phyloP scores from a whole-genome alignment of 2,888 invertebrate species.

The Prosopocoilus inquinatus region DNA sequence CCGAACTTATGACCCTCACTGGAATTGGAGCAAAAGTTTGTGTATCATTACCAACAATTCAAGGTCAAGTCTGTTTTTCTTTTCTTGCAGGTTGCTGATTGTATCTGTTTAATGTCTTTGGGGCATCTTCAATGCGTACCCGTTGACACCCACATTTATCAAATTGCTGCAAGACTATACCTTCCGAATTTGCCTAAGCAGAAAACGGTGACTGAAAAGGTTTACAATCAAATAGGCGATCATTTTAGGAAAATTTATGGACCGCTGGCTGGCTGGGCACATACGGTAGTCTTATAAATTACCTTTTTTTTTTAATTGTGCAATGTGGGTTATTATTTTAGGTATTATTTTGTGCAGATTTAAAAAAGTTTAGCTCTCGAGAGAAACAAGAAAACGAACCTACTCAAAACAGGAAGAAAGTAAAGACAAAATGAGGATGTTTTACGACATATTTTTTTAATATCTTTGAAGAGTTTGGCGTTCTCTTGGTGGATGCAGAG shows the following conservation, averaged over 20 bases:
- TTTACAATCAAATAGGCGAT: constrained; percentile 83
- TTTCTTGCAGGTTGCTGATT: constrained; percentile 84
- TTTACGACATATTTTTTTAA: constrained; percentile 7
- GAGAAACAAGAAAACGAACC: background rate
- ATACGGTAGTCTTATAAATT: constrained; percentile 62
- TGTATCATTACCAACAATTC: constrained; percentile 13
- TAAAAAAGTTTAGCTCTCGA: constrained; percentile 64
- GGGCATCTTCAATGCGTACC: constrained; percentile 87
- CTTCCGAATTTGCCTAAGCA: constrained; percentile 70
- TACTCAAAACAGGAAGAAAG: background rate
- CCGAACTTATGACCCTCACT: constrained; percentile 71
- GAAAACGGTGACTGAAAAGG: constrained; percentile 77
- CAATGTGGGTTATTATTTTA: constrained; percentile 43
- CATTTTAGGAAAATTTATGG: constrained; percentile 81
- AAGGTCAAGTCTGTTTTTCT: constrained; percentile 9
- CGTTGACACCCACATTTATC: constrained; percentile 94
- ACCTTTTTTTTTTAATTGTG: background rate
- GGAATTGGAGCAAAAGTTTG: constrained; percentile 92
- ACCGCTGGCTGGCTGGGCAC: constrained; percentile 90
- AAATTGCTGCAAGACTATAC: constrained; percentile 81
- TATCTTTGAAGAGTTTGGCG: too few species aligned
- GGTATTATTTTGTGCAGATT: constrained; percentile 79
- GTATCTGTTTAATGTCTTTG: constrained; percentile 95
- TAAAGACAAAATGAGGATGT: constrained; percentile 1
- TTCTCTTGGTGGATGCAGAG: too few species aligned